Evolutionary conservation across 2,113 vertebrate genomes (phyloP).

Genomic region (Poecilia latipinna): DNA sequence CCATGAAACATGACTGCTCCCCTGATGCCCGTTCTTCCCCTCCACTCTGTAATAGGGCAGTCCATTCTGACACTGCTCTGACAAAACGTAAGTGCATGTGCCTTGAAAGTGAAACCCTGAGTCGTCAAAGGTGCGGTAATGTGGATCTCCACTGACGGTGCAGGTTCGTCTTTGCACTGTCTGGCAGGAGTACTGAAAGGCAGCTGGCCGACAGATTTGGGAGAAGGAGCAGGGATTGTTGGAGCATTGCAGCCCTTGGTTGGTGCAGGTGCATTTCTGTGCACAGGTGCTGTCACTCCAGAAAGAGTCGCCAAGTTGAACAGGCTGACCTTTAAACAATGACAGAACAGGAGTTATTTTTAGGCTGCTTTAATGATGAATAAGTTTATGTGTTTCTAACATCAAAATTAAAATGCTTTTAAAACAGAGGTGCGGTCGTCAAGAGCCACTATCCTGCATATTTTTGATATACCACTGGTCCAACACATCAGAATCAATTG

Average conservation of each 20-base stretch:
- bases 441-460: too few species aligned
- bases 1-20: conserved; percentile 52
- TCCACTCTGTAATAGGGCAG: conserved; percentile 61
- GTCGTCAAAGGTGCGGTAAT: conserved; percentile 74
- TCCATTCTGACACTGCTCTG: conserved; percentile 52
- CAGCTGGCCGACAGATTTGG: conserved; percentile 45
- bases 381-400: too few species aligned
- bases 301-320: conserved; percentile 55
- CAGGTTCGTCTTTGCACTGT: conserved; percentile 59
- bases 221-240: conserved; percentile 53
- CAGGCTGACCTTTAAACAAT: conserved; percentile 41
- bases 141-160: conserved; percentile 67
- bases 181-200: conserved; percentile 57
- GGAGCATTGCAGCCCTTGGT: conserved; percentile 43
- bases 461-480: too few species aligned
- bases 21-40: conserved; percentile 66
- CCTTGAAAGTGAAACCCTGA: conserved; percentile 64
- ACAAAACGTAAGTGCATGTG: conserved; percentile 65
- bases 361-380: too few species aligned
- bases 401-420: too few species aligned
- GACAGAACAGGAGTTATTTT: too few species aligned
- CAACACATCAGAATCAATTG: too few species aligned
- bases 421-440: too few species aligned
- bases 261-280: conserved; percentile 59
- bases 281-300: conserved; percentile 67